Conservation (phyloP, 92 coral and sea anemone species). For the Actinernus sp. region DNA sequence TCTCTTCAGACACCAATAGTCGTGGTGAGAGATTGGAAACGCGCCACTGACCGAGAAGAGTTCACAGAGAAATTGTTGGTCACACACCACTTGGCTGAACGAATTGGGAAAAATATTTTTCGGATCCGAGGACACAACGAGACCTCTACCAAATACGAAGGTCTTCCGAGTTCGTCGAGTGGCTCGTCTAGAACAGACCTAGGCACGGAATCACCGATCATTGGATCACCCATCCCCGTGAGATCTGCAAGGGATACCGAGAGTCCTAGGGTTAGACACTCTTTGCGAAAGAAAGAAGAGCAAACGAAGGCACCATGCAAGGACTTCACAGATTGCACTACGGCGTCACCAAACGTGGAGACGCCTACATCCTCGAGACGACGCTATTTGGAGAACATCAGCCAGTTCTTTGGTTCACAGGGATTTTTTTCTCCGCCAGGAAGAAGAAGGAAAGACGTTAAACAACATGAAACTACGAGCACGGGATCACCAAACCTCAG, state of each 20-base stretch:
- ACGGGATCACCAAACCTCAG: no score
- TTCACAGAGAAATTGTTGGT: background rate
- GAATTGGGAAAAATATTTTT: background rate
- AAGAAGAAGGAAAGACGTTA: no score
- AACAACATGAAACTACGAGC: no score
- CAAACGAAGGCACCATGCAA: no score
- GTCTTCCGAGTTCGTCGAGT: background rate
- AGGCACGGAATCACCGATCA: background rate
- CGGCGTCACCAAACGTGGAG: no score
- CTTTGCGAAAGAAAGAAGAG: background rate
- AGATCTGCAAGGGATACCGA: background rate
- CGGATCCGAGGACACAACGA: background rate
- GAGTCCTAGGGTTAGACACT: background rate
- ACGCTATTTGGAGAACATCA: no score
- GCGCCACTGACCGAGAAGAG: no score
- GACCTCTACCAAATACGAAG: background rate
- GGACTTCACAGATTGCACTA: no score
- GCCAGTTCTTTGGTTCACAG: no score
- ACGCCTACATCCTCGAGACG: no score
- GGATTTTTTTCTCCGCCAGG: no score
- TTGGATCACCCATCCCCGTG: background rate
- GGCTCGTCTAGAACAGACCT: background rate
- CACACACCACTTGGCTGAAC: background rate
- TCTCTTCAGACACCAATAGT: background rate
- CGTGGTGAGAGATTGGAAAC: background rate